Base-by-base conservation (phyloP, 2,113 vertebrate species). In the Chelonoidis abingdonii region DNA sequence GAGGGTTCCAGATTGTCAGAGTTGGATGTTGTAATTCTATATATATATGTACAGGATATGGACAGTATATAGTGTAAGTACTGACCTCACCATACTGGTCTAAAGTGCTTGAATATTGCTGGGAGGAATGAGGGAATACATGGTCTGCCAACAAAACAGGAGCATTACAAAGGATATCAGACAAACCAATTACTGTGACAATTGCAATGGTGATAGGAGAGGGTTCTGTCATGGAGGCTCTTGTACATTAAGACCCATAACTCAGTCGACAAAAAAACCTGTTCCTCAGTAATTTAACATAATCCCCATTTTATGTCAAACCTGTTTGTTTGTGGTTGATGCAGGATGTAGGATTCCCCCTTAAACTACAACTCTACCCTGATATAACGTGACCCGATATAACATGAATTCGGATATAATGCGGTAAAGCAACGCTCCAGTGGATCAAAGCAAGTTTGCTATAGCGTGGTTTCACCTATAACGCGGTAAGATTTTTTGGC, bases 251-350 rank as follows among this genome's bases (percentile, higher is more conserved):
- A 69, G 56, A 29, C 56, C 53, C 35, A 8, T 79, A 62, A 95
- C 65, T 69, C 35, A 69, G 35, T 21, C 19, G 41, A 95, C 52
- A 84, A 95, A 90, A 3, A 25, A 56, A 83, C 57, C 35, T 10
- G 88, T 86, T 88, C 89, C 87, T 90, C 89, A 69, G 78, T 41
- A 65, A 52, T 84, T 5, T 1, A 75, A 90, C 87, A 85, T 89
- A 92, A 89, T 56, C 86, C 7, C 19, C 56, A 88, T 89, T 1
- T 6, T 19, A 52, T 79, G 72, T 22, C 78, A 72, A 47, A 81
- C 31, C 38, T 44, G 3, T 75, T 87, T 92, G 65, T n/a, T 87
- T 89, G 80, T 87, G 83, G 78, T 95, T 93, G 83, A 89, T 82
- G 56, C 81, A 29, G 89, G 7, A 52, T 81, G 44, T 16, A 87